phyloP scores from a whole-genome alignment of 2,888 invertebrate species.

The Campoletis raptor region DNA sequence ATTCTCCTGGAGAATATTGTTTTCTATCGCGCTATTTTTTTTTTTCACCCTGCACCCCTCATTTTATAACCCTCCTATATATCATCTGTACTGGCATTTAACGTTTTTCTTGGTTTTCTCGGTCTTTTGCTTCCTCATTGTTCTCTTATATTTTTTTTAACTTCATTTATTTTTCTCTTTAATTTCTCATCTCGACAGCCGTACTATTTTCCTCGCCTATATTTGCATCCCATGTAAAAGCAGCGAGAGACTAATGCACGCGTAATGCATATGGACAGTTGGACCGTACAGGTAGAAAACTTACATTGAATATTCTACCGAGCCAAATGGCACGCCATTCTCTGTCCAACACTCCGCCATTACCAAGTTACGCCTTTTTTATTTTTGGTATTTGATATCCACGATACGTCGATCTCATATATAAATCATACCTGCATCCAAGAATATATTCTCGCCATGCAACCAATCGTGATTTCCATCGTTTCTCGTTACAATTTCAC shows the following conservation, averaged over 20 bases:
- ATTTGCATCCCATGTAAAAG: neutral
- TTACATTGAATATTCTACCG: neutral
- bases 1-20: conserved; percentile 57
- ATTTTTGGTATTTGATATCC: neutral
- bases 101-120: conserved; percentile 19
- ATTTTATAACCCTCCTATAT: conserved; percentile 18
- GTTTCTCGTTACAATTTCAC: conserved; percentile 17
- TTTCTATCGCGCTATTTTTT: conserved; percentile 33
- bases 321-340: neutral
- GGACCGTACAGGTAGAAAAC: neutral
- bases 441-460: neutral
- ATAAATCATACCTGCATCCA: neutral
- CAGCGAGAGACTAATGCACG: conserved; percentile 19
- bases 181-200: conserved; percentile 29
- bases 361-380: neutral
- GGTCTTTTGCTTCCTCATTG: neutral
- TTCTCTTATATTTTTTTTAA: conserved; percentile 1
- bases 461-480: neutral
- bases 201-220: conserved; percentile 2
- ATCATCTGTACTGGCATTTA: conserved; percentile 33
- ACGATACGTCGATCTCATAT: neutral
- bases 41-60: conserved; percentile 1
- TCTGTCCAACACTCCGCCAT: neutral
- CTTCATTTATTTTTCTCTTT: neutral
- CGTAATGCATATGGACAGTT: conserved; percentile 24